Percentiles rank a stretch among this genome's conserved stretches.
Evolutionary conservation across 2,797 vertebrate genomes (phyloP).

Genomic region (Tokudaia muenninki): DNA sequence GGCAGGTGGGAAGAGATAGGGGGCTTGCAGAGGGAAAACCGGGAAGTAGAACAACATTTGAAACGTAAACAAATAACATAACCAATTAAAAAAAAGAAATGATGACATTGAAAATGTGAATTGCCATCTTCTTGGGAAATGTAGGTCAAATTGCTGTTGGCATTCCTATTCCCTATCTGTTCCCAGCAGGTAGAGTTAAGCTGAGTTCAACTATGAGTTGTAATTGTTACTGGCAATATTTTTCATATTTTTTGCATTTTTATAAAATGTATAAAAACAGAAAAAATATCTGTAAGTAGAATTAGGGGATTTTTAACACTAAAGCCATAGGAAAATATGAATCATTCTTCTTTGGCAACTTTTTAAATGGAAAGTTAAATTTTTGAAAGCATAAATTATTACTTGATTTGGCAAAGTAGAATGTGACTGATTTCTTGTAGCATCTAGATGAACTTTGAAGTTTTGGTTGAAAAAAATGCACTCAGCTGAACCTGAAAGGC

Average conservation of each 20-base stretch:
- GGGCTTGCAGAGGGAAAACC: no score
- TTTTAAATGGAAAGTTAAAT: constrained; percentile 5
- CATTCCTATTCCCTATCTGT: not conserved
- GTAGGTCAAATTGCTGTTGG: constrained; percentile 12
- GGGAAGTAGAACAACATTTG: no score
- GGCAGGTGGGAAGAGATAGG: no score
- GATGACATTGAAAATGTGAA: constrained; percentile 23
- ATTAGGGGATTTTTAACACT: constrained; percentile 36
- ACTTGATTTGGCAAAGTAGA: constrained; percentile 52
- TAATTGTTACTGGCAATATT: constrained; percentile 41
- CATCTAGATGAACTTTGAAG: constrained; percentile 1
- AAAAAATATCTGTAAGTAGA: constrained; percentile 46
- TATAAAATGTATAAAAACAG: constrained; percentile 49
- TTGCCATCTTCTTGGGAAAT: constrained; percentile 42
- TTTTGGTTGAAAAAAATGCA: constrained; percentile 52
- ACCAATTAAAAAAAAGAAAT: not conserved
- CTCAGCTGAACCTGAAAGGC: not conserved
- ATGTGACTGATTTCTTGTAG: constrained; percentile 24
- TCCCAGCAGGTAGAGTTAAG: constrained; percentile 53
- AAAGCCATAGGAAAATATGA: not conserved
- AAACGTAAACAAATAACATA: no score
- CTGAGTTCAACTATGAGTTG: constrained; percentile 18
- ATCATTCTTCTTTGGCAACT: constrained; percentile 31
- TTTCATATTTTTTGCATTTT: constrained; percentile 60
- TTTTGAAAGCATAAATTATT: constrained; percentile 39